Percentiles rank a stretch among this genome's conserved stretches.
These are phyloP conservation scores for Drosophila arizonae DNA, from an alignment of 1,140 invertebrate genomes.

Conservation along the genomic window DNA sequence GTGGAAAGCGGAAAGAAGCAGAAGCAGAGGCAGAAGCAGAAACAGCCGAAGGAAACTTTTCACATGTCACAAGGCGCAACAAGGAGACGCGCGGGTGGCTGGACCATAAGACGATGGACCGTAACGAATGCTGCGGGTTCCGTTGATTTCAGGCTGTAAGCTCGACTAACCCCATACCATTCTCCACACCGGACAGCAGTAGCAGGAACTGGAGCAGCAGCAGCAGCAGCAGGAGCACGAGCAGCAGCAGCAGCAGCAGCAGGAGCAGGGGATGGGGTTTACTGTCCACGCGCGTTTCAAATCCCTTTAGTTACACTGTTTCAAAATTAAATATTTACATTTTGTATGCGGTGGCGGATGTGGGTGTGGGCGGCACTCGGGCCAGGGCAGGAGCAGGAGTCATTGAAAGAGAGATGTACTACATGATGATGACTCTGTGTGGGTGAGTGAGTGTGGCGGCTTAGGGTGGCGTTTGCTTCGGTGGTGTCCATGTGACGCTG, in stretches of 20 bases:
- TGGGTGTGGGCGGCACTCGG: slow-evolving; percentile 27
- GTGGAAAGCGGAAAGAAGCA: background rate
- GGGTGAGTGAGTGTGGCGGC: slow-evolving; percentile 4
- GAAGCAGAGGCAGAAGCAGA: background rate
- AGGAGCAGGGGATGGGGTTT: background rate
- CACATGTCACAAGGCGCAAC: slow-evolving; percentile 59
- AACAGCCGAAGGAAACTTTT: slow-evolving; percentile 55
- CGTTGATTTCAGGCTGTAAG: slow-evolving; percentile 62
- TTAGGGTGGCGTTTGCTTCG: background rate
- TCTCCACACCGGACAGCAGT: slow-evolving; percentile 24
- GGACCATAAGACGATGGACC: slow-evolving; percentile 47
- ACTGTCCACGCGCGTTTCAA: slow-evolving; percentile 74
- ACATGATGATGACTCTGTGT: slow-evolving; percentile 2
- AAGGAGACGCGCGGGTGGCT: background rate
- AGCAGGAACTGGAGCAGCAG: background rate
- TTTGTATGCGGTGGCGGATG: slow-evolving; percentile 60
- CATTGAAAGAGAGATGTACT: slow-evolving; percentile 7
- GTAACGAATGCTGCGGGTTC: slow-evolving; percentile 76
- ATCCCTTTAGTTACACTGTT: slow-evolving; percentile 81
- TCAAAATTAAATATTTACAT: slow-evolving; percentile 82
- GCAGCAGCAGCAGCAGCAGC: slow-evolving; percentile 7
- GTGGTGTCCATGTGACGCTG: slow-evolving; percentile 8
- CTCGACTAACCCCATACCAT: background rate
- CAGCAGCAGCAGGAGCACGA: background rate
- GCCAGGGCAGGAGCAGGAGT: background rate